Conservation (phyloP, 2,797 vertebrate species). For the Apogon talboti region DNA sequence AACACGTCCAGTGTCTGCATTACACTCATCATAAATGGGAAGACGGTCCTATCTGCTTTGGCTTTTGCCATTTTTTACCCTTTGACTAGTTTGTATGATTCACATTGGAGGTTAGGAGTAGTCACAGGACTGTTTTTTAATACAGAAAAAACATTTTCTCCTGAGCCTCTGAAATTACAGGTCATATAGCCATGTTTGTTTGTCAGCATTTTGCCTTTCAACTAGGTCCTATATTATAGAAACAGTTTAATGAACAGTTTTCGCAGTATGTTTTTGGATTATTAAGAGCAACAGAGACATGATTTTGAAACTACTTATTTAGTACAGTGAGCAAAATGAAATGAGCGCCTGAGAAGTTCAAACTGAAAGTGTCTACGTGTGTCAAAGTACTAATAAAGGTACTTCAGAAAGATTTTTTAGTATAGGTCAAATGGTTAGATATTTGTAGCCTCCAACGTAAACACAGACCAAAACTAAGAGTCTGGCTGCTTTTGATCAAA, state of each 20-base stretch:
- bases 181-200: neutral
- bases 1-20: conserved; percentile 4
- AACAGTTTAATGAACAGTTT: too few species aligned
- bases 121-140: too few species aligned
- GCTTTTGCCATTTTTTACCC: neutral
- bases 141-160: neutral
- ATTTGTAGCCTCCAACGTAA: neutral
- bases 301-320: too few species aligned
- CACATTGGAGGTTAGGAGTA: neutral
- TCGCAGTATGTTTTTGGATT: too few species aligned
- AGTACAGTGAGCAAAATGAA: too few species aligned
- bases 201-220: conserved; percentile 5
- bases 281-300: too few species aligned
- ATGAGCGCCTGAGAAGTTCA: too few species aligned
- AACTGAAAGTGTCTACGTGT: too few species aligned
- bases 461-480: conserved; percentile 7
- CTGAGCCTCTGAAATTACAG: neutral
- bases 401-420: neutral
- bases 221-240: too few species aligned
- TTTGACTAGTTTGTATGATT: conserved; percentile 3
- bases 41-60: neutral
- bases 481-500: neutral
- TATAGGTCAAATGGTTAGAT: conserved; percentile 2
- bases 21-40: conserved; percentile 3
- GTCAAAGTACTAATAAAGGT: neutral